phyloP scores from a whole-genome alignment of 2,797 vertebrate species.

The Sciurus vulgaris region DNA sequence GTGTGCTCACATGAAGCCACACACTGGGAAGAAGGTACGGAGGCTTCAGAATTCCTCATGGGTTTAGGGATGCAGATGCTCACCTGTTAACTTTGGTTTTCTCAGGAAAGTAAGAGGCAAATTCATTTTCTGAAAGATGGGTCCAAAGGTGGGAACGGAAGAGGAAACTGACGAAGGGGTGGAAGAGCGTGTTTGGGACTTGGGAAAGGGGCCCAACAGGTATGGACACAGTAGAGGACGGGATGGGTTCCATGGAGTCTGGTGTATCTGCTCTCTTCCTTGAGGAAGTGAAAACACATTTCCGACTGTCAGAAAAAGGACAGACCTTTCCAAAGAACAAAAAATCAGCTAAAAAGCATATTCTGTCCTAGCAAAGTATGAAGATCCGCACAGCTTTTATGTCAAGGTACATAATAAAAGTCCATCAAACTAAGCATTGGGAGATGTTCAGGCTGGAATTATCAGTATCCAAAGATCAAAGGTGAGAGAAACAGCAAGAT shows the following conservation, averaged over 20 bases:
- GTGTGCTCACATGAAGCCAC: not conserved
- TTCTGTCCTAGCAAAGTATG: not conserved
- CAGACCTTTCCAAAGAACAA: not conserved
- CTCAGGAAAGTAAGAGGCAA: not conserved
- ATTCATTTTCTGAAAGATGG: not conserved
- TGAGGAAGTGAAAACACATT: not conserved
- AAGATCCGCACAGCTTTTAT: not conserved
- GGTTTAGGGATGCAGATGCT: not conserved
- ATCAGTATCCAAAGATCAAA: not conserved
- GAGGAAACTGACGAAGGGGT: not conserved
- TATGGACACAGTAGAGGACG: not conserved
- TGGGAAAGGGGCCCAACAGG: not conserved
- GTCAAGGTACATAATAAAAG: not conserved
- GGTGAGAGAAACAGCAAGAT: not conserved
- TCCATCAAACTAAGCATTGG: not conserved
- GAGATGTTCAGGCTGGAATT: not conserved
- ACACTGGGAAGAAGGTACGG: too few species aligned
- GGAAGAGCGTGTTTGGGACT: not conserved
- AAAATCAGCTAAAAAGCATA: not conserved
- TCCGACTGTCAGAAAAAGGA: not conserved
- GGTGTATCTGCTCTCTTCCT: not conserved
- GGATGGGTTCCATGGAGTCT: too few species aligned
- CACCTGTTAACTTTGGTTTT: not conserved
- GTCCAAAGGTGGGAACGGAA: not conserved
- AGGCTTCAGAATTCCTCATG: not conserved